Base-by-base conservation (phyloP, 2,113 vertebrate species). In the Melospiza melodia region DNA sequence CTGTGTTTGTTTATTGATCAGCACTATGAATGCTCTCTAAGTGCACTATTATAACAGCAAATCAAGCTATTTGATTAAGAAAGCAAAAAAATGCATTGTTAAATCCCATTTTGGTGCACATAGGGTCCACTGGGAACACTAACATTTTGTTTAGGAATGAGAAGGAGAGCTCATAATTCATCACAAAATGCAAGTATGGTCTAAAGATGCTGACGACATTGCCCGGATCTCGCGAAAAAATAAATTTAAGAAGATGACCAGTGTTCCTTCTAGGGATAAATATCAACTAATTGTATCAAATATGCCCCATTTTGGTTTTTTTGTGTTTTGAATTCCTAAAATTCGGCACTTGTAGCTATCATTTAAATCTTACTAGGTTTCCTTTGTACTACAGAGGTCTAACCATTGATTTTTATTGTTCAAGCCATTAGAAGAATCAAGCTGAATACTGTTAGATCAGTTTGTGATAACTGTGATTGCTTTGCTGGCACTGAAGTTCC, bases 391-490 rank as follows among this genome's bases (percentile, higher is more conserved):
- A 49, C 14, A 63, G 33, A 63, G 9, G 74, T 80, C 35, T 48
- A 88, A 86, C 12, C 21, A 71, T 77, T 86, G 75, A 63, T 88
- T 95, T 93, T 62, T 94, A 18, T 54, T 88, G 43, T 93, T 93
- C 74, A 85, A 90, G 52, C 39, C 74, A 54, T 93, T 90, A 59
- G 52, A 85, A 91, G 68, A 93, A 51, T 71, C 52, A 65, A 74
- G 67, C 43, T 91, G 93, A 69, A 35, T 87, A 18, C 74, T 88
- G 33, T 62, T 71, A 54, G 72, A 79, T 83, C 68, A 37, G 85
- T 86, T 74, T 93, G 59, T 80, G 87, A 85, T 93, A 84, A 61
- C 76, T 63, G 22, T 61, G 82, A 96, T 94, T 77, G 90, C 82
- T 94, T 96, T 1, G 0, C 65, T 96, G 93, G 85, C 82, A 61